Evolutionary conservation across 2,797 vertebrate species (phyloP).

Genomic region (Falco peregrinus): DNA sequence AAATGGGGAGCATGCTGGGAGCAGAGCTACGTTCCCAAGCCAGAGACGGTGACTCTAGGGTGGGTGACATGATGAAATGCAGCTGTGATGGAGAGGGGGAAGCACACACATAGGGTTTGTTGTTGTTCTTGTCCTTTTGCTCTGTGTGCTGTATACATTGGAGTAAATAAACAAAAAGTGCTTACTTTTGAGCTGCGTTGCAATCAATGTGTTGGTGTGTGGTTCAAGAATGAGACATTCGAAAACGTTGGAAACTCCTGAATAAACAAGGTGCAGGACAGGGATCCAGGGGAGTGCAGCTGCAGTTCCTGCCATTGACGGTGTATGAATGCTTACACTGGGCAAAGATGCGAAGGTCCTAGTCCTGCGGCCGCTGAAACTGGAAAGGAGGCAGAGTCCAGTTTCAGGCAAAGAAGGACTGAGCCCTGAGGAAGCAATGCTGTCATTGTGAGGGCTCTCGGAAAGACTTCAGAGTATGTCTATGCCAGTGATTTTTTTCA

Average conservation of each 20-base stretch:
- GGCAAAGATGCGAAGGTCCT: background rate
- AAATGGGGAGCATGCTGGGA: background rate
- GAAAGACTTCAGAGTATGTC: background rate
- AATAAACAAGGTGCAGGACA: background rate
- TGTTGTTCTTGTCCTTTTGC: background rate
- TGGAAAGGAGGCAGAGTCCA: background rate
- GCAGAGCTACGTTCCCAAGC: background rate
- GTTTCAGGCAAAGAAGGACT: background rate
- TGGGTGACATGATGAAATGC: background rate
- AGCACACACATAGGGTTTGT: background rate
- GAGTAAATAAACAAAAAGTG: background rate
- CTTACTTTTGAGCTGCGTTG: background rate
- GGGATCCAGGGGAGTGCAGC: background rate
- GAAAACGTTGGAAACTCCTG: background rate
- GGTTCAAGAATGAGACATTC: background rate
- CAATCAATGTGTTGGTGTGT: background rate
- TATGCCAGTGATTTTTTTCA: background rate
- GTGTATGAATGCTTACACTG: accelerated
- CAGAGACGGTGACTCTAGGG: background rate
- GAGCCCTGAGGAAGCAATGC: background rate
- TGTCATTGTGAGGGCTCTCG: background rate
- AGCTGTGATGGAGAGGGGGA: background rate
- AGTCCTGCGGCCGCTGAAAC: background rate
- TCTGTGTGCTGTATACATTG: background rate
- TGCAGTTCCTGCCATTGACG: background rate